These are phyloP conservation scores for Pagrus major DNA, from an alignment of 2,113 vertebrate species.

Conservation along the genomic window DNA sequence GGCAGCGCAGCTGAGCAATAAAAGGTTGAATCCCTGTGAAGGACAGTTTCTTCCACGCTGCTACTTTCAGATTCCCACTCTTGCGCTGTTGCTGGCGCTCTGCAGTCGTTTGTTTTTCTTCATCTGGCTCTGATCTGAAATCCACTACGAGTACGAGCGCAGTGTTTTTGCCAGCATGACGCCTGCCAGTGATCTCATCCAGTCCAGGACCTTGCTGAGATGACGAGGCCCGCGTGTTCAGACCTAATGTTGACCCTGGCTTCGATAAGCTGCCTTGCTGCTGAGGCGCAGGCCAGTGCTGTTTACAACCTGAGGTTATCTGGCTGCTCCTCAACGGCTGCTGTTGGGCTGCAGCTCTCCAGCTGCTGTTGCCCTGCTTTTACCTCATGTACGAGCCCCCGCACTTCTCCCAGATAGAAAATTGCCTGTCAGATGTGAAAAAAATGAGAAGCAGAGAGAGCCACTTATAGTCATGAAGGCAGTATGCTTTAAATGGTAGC, in stretches of 20 bases:
- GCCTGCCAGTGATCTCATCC: conserved; percentile 31
- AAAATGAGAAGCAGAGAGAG: conserved; percentile 3
- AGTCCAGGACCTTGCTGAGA: conserved; percentile 9
- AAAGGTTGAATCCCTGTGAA: conserved; percentile 2
- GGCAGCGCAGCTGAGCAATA: conserved; percentile 21
- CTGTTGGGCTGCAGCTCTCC: conserved; percentile 38
- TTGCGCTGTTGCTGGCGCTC: background rate
- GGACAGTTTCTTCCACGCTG: background rate
- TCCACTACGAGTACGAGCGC: conserved; percentile 10
- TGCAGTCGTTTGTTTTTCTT: conserved; percentile 25
- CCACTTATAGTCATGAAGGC: conserved; percentile 26
- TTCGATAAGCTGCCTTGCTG: conserved; percentile 51
- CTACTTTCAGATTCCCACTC: conserved; percentile 9
- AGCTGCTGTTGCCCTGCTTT: conserved; percentile 37
- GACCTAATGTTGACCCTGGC: conserved; percentile 48
- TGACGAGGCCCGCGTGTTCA: conserved; percentile 7
- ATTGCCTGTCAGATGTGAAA: background rate
- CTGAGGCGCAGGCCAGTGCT: conserved; percentile 5
- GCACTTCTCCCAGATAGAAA: conserved; percentile 9
- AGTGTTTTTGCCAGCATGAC: background rate
- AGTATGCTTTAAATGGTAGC: conserved; percentile 36
- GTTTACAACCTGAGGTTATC: conserved; percentile 75
- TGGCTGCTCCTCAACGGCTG: conserved; percentile 45
- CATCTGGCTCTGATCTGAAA: conserved; percentile 36
- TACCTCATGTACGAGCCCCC: conserved; percentile 1